These are phyloP conservation scores for Drosophila pegasa DNA, from an alignment of 2,888 invertebrate species.

Conservation along the genomic window DNA sequence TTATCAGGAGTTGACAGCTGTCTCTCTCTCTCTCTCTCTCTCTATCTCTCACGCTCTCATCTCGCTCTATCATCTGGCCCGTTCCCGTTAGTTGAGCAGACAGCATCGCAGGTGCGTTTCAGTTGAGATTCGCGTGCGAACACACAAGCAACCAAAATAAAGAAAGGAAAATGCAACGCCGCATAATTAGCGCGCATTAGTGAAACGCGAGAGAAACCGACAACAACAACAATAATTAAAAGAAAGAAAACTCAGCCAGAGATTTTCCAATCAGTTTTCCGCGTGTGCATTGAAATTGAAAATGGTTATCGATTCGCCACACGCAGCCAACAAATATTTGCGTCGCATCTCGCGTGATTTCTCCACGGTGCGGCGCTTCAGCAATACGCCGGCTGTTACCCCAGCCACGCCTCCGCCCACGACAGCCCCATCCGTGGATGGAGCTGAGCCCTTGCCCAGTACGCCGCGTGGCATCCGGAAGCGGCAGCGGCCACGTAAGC, in stretches of 20 bases:
- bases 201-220: constrained; percentile 9
- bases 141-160: constrained; percentile 20
- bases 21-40: background rate
- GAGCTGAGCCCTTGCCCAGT: constrained; percentile 27
- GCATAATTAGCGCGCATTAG: constrained; percentile 57
- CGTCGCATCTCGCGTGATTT: constrained; percentile 80
- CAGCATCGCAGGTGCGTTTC: constrained; percentile 49
- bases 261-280: background rate
- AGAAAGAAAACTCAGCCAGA: background rate
- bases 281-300: constrained; percentile 2
- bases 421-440: constrained; percentile 2
- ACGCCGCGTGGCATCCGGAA: constrained; percentile 74
- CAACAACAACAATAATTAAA: constrained; percentile 11
- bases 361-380: constrained; percentile 79
- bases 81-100: constrained; percentile 30
- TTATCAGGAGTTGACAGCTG: constrained; percentile 33
- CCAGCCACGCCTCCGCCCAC: constrained; percentile 13
- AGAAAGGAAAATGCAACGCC: constrained; percentile 2
- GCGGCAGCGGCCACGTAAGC: constrained; percentile 76
- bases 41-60: background rate
- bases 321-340: constrained; percentile 71
- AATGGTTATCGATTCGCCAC: constrained; percentile 67
- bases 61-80: constrained; percentile 11
- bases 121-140: constrained; percentile 58
- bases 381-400: constrained; percentile 65